Evolutionary conservation across 2,797 vertebrate species (phyloP).

Genomic region (Anomalospiza imberbis): DNA sequence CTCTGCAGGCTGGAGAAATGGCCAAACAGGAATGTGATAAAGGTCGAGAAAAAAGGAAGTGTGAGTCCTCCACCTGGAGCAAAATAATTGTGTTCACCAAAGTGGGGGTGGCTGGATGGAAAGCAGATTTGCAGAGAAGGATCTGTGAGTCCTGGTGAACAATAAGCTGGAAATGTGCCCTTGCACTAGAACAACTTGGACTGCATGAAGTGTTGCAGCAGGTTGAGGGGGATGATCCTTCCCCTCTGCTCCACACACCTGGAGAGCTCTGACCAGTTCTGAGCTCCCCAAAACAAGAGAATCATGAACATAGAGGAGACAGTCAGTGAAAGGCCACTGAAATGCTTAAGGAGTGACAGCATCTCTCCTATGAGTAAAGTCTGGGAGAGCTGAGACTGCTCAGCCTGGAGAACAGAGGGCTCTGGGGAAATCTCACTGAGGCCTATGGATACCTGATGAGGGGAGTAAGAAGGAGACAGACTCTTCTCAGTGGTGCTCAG

Average conservation of each 20-base stretch:
- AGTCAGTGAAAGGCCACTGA: not conserved
- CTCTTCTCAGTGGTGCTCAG: not conserved
- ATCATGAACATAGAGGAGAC: not conserved
- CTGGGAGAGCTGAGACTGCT: not conserved
- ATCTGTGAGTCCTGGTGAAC: not conserved
- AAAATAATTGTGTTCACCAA: not conserved
- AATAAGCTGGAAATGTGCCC: not conserved
- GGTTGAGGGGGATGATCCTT: not conserved
- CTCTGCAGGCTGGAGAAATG: not conserved
- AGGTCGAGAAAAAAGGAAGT: not conserved
- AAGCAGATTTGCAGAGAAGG: not conserved
- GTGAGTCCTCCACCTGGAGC: not conserved
- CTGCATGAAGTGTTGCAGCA: not conserved
- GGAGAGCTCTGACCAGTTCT: not conserved
- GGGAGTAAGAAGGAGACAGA: not conserved
- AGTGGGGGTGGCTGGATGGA: not conserved
- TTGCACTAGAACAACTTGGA: not conserved
- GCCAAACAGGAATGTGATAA: not conserved
- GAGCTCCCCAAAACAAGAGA: not conserved
- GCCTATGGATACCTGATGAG: no score
- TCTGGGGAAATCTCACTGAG: not conserved
- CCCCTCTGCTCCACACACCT: not conserved
- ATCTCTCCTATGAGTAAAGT: not conserved
- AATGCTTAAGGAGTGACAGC: not conserved
- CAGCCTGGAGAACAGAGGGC: not conserved